phyloP scores from a whole-genome alignment of 2,888 invertebrate genomes.

The Mylabris sibirica region DNA sequence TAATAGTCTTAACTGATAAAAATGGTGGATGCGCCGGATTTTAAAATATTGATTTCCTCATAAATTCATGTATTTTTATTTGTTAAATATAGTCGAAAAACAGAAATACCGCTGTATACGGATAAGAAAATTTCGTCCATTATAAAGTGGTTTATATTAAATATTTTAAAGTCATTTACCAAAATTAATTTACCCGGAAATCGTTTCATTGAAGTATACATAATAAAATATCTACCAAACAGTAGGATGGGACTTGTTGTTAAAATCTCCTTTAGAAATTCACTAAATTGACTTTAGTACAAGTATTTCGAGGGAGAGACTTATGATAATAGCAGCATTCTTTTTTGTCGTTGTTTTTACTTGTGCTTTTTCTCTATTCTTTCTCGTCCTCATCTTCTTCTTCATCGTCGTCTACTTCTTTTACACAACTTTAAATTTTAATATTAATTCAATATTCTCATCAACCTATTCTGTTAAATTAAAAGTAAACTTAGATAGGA shows the following conservation, averaged over 20 bases:
- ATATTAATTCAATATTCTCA: constrained; percentile 30
- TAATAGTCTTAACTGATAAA: background rate
- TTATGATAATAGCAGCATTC: background rate
- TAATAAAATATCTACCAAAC: background rate
- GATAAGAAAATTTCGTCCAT: background rate
- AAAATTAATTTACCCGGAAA: background rate
- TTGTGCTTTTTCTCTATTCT: background rate
- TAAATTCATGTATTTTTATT: too few relatives aligned
- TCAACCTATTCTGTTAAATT: constrained; percentile 31
- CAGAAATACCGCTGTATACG: too few relatives aligned
- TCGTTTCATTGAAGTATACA: background rate
- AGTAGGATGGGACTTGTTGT: background rate
- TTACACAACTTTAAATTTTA: background rate
- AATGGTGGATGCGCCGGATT: constrained; percentile 1
- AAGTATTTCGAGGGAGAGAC: background rate
- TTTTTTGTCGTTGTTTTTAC: background rate
- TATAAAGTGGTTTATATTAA: background rate
- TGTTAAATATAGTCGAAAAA: too few relatives aligned
- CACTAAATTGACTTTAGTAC: background rate
- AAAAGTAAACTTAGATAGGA: constrained; percentile 37
- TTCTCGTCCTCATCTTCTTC: background rate
- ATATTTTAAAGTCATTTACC: background rate
- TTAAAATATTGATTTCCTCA: background rate
- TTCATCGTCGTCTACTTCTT: background rate
- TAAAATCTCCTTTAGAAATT: background rate